Evolutionary conservation across 2,888 invertebrate species (phyloP).

Genomic region (Netelia virgata): DNA sequence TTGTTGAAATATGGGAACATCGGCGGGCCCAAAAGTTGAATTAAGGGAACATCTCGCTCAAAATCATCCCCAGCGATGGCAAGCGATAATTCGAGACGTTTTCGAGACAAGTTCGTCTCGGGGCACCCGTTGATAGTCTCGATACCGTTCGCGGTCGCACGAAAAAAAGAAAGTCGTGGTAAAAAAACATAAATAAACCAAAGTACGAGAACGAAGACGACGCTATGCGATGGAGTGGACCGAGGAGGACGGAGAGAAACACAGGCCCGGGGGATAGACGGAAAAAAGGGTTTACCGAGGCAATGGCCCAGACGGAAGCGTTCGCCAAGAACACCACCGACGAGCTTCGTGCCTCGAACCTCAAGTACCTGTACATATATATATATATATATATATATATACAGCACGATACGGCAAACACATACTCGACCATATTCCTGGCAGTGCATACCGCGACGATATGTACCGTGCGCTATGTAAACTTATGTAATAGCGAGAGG

Average conservation of each 20-base stretch:
- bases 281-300: slow-evolving; percentile 43
- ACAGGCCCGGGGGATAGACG: not conserved
- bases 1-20: slow-evolving; percentile 4
- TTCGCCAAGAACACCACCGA: slow-evolving; percentile 55
- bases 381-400: not conserved
- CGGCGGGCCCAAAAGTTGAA: not conserved
- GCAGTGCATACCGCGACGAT: no score
- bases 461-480: not conserved
- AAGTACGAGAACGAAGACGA: not conserved
- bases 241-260: not conserved
- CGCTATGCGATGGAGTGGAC: slow-evolving; percentile 7
- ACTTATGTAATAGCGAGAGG: slow-evolving; percentile 17
- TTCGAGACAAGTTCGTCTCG: no score
- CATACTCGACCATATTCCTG: slow-evolving; percentile 9
- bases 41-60: not conserved
- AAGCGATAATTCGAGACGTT: no score
- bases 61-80: not conserved
- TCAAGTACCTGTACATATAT: slow-evolving; percentile 46
- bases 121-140: no score
- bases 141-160: no score
- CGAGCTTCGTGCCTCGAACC: slow-evolving; percentile 37
- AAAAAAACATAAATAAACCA: not conserved
- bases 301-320: slow-evolving; percentile 39
- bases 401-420: not conserved
- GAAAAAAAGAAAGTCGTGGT: no score